Percentiles rank a stretch among this genome's conserved stretches.
phyloP scores from a whole-genome alignment of 1,140 invertebrate genomes.

The Oscheius sp. region DNA sequence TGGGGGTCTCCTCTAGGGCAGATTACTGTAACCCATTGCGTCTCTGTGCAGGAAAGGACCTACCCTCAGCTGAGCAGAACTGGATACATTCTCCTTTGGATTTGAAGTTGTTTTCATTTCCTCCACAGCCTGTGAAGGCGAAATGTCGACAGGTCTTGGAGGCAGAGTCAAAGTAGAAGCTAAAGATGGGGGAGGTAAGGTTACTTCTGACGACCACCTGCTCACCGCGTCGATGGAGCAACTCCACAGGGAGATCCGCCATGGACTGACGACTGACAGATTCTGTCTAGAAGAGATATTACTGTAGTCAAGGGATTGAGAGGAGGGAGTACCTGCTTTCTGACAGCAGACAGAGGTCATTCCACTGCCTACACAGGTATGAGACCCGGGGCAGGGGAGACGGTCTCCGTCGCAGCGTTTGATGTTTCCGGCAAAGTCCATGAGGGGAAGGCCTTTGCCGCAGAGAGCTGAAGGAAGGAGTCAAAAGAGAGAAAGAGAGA shows the following conservation, averaged over 20 bases:
- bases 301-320: not conserved
- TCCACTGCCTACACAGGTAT: slow-evolving; percentile 39
- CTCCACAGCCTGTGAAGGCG: slow-evolving; percentile 44
- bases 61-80: slow-evolving; percentile 42
- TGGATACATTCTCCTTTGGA: slow-evolving; percentile 43
- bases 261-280: slow-evolving; percentile 35
- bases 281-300: slow-evolving; percentile 31
- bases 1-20: slow-evolving; percentile 44
- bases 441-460: slow-evolving; percentile 44
- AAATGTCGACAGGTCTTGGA: slow-evolving; percentile 47
- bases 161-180: slow-evolving; percentile 41
- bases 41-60: not conserved
- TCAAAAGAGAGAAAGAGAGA: not conserved
- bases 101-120: slow-evolving; percentile 48
- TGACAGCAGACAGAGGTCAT: slow-evolving; percentile 42
- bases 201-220: not conserved
- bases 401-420: slow-evolving; percentile 44
- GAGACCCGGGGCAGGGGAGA: slow-evolving; percentile 42
- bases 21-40: slow-evolving; percentile 30
- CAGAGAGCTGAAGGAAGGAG: slow-evolving; percentile 27
- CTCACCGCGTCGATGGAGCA: slow-evolving; percentile 18
- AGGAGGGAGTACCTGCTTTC: slow-evolving; percentile 41
- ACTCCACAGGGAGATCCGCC: slow-evolving; percentile 40
- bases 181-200: not conserved
- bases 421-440: slow-evolving; percentile 48